A percentile compares a stretch with the other conserved stretches of the same genome.
Evolutionary conservation across 2,888 invertebrate species (phyloP).

Genomic region (Drosophila mimetica): DNA sequence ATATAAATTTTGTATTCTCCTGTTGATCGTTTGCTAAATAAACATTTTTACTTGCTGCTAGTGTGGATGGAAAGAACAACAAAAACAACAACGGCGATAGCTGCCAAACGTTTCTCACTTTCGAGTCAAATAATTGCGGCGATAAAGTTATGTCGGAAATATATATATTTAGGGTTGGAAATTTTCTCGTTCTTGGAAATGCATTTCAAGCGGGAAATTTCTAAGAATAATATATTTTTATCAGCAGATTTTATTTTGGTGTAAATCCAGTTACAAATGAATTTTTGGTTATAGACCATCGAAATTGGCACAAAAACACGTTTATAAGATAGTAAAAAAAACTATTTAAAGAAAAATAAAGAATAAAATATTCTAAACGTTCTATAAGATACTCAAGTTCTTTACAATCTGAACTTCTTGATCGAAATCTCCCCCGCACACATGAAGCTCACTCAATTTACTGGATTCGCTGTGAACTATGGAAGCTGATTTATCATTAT

Average conservation of each 20-base stretch:
- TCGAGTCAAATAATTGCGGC: constrained; percentile 42
- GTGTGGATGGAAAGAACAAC: constrained; percentile 19
- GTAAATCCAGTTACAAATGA: constrained; percentile 1
- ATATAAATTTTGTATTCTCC: constrained; percentile 76
- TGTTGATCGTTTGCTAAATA: constrained; percentile 78
- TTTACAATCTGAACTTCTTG: background rate
- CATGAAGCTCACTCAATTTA: constrained; percentile 30
- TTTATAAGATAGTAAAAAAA: background rate
- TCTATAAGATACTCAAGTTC: background rate
- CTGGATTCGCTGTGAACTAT: constrained; percentile 20
- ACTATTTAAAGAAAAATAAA: background rate
- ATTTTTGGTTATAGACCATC: background rate
- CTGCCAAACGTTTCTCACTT: constrained; percentile 42
- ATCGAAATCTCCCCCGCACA: constrained; percentile 8
- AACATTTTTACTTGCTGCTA: constrained; percentile 61
- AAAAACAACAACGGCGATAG: constrained; percentile 11
- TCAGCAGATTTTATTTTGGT: constrained; percentile 20
- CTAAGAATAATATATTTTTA: constrained; percentile 25
- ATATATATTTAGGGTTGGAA: constrained; percentile 16
- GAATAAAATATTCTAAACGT: background rate
- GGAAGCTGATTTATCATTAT: constrained; percentile 46
- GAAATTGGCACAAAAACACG: background rate
- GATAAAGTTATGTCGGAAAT: constrained; percentile 44
- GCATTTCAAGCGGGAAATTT: constrained; percentile 19
- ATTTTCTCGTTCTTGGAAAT: constrained; percentile 40